A percentile compares a stretch with the other conserved stretches of the same genome.
Conservation (phyloP, 2,888 invertebrate genomes). For the Nipponacmea schrenckii region DNA sequence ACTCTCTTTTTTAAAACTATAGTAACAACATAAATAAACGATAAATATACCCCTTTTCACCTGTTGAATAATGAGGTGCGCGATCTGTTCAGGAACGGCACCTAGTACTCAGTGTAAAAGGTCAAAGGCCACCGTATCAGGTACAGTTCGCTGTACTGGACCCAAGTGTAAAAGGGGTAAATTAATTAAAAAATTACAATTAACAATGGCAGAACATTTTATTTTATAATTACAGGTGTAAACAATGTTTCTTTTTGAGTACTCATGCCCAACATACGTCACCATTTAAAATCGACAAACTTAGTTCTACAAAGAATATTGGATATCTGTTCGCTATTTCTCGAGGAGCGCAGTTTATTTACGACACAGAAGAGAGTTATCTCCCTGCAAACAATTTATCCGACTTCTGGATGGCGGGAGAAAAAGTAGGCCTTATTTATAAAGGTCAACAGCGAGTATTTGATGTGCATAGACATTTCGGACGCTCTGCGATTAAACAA, state of each 20-base stretch:
- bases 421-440: slow-evolving; percentile 12
- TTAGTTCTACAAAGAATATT: slow-evolving; percentile 19
- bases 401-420: slow-evolving; percentile 7
- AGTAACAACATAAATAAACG: no score
- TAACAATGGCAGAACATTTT: not conserved
- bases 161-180: no score
- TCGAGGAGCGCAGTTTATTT: slow-evolving; percentile 24
- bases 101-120: no score
- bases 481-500: not conserved
- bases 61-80: no score
- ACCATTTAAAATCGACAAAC: slow-evolving; percentile 4
- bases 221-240: slow-evolving; percentile 13
- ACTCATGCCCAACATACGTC: slow-evolving; percentile 1
- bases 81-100: no score
- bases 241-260: slow-evolving; percentile 17
- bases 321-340: slow-evolving; percentile 27
- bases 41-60: no score
- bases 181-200: no score
- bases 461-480: not conserved
- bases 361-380: slow-evolving; percentile 26
- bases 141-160: no score
- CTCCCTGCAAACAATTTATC: slow-evolving; percentile 12
- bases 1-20: no score
- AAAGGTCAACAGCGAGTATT: slow-evolving; percentile 1
- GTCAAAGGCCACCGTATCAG: no score